These are phyloP conservation scores for Potorous gilbertii DNA, from an alignment of 2,797 vertebrate species.

Conservation along the genomic window DNA sequence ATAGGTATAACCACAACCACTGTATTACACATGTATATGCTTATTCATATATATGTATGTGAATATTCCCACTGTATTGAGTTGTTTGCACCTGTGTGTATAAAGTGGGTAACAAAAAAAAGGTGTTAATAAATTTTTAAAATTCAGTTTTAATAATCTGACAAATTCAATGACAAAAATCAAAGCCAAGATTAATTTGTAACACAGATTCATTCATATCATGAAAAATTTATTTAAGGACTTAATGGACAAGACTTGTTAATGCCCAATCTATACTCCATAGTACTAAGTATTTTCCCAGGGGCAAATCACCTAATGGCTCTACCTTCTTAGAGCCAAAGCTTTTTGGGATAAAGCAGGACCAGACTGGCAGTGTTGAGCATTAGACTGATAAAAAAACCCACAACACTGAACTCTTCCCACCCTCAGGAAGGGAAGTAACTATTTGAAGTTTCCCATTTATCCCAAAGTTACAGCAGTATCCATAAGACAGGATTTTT, in stretches of 20 bases:
- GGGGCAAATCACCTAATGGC: constrained; percentile 36
- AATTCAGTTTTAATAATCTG: not conserved
- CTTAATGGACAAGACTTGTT: not conserved
- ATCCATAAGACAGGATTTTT: constrained; percentile 38
- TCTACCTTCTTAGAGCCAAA: constrained; percentile 49
- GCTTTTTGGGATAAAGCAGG: constrained; percentile 12
- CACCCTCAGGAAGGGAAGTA: constrained; percentile 25
- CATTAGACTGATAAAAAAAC: constrained; percentile 54
- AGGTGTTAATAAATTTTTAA: not conserved
- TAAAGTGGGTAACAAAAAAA: not conserved
- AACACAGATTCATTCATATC: constrained; percentile 31
- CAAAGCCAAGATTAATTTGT: constrained; percentile 20
- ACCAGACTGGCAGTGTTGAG: constrained; percentile 12
- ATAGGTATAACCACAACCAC: not conserved
- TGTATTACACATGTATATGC: not conserved
- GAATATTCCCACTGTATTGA: not conserved
- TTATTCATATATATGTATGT: not conserved
- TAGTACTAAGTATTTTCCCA: constrained; percentile 3
- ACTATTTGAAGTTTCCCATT: constrained; percentile 44
- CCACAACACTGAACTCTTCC: not conserved
- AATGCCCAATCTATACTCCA: constrained; percentile 18
- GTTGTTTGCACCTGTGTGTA: not conserved
- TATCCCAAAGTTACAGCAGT: constrained; percentile 19
- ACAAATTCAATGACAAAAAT: not conserved
- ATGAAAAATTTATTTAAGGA: constrained; percentile 40